A percentile compares a stretch with the other conserved stretches of the same genome.
phyloP scores from a whole-genome alignment of 2,888 invertebrate species.

The Antheraea assamensis region DNA sequence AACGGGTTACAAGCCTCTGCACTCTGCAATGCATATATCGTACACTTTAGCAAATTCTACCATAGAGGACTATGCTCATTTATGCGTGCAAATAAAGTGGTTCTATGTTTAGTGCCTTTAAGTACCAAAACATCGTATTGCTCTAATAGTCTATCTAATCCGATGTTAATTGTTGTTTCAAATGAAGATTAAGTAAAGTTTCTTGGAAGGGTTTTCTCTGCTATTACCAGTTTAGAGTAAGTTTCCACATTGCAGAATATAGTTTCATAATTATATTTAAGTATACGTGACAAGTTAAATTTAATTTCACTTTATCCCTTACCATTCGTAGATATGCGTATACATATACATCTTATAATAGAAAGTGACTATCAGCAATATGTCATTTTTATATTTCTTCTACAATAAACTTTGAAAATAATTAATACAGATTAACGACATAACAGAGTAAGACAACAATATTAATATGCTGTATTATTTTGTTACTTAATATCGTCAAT shows the following conservation, averaged over 20 bases:
- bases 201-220: constrained; percentile 22
- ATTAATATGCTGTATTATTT: too few species aligned
- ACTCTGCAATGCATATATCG: not conserved
- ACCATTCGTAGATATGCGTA: constrained; percentile 26
- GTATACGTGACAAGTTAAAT: constrained; percentile 41
- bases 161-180: constrained; percentile 1
- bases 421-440: not conserved
- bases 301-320: constrained; percentile 36
- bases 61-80: not conserved
- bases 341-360: not conserved
- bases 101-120: not conserved
- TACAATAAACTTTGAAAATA: too few species aligned
- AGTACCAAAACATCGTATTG: not conserved
- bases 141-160: not conserved
- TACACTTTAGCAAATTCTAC: not conserved
- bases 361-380: not conserved
- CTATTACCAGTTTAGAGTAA: constrained; percentile 37
- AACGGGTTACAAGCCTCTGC: not conserved
- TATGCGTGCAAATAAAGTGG: not conserved
- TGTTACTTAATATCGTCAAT: too few species aligned
- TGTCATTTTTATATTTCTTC: not conserved
- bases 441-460: too few species aligned
- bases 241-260: constrained; percentile 37
- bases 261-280: constrained; percentile 36
- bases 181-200: constrained; percentile 32